Base-by-base conservation (phyloP, 1,140 invertebrate genomes). In the Aleiodes sp. region DNA sequence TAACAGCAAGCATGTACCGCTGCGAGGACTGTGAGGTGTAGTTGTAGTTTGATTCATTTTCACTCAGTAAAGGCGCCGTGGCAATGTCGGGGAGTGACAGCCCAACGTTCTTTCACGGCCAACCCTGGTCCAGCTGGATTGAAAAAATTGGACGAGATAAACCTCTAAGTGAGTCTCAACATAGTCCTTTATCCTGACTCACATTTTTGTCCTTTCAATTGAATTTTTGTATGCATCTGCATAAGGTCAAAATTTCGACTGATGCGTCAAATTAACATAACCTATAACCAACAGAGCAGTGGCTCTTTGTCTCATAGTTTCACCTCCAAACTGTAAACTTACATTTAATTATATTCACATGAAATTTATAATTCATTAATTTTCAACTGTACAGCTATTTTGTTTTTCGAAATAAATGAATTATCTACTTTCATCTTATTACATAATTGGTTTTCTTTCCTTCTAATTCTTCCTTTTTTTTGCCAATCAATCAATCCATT, bases 1-100 rank as follows among this genome's bases (percentile, higher is more conserved):
- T n/a, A n/a, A n/a, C n/a, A n/a, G n/a, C n/a, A n/a, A n/a, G n/a
- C n/a, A n/a, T n/a, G n/a, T n/a, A n/a, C n/a, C n/a, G n/a, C n/a
- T n/a, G n/a, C n/a, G n/a, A n/a, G n/a, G n/a, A n/a, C n/a, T n/a
- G 39, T 24, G 46, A 52, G 46, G 21, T n/a, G n/a, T n/a, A 52
- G 21, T 52, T 24, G 46, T 24, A 52, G 19, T 52, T 52, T 72
- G 76, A 74, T 78, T 75, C 74, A 75, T 72, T 76, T 73, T 75
- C 76, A 75, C 70, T 75, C 73, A 71, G 71, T 72, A 77, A 75
- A 73, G 73, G 75, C 74, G 77, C 76, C 77, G 76, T 74, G 77
- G 78, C 75, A 78, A 86, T 86, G 84, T 86, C 84, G 79, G 84
- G 84, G 78, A 85, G 85, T 83, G 84, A 86, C 79, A 86, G 85